Conservation (phyloP, 2,797 vertebrate species). For the Helostoma temminkii region DNA sequence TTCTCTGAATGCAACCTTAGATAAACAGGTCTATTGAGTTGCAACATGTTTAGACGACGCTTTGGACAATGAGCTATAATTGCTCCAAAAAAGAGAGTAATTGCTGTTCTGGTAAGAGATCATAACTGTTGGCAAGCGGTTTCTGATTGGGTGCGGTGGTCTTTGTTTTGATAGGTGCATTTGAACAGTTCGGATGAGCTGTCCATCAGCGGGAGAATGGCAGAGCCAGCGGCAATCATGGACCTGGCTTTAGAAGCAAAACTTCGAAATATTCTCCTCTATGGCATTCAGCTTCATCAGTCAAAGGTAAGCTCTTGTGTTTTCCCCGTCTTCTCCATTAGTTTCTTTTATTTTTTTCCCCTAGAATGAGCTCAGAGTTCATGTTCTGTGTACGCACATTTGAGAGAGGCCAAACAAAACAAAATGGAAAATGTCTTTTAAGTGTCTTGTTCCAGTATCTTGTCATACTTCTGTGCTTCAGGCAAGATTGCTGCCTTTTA, state of each 20-base stretch:
- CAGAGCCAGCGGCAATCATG: conserved; percentile 76
- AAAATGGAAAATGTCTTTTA: conserved; percentile 46
- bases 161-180: conserved; percentile 85
- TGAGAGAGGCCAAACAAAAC: conserved; percentile 63
- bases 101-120: conserved; percentile 34
- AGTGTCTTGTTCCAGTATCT: conserved; percentile 38
- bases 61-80: conserved; percentile 63
- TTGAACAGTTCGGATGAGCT: conserved; percentile 77
- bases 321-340: conserved; percentile 14
- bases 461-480: conserved; percentile 44
- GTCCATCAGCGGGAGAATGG: conserved; percentile 63
- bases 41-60: conserved; percentile 38
- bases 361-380: conserved; percentile 49
- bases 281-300: conserved; percentile 85
- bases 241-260: conserved; percentile 84
- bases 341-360: conserved; percentile 42
- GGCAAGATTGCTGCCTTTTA: conserved; percentile 62
- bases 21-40: conserved; percentile 55
- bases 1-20: conserved; percentile 40
- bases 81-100: conserved; percentile 27
- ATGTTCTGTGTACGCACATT: conserved; percentile 45
- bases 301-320: conserved; percentile 85
- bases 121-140: conserved; percentile 6
- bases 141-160: conserved; percentile 31
- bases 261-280: conserved; percentile 88